Evolutionary conservation across 2,113 vertebrate genomes (phyloP).

Genomic region (Hippopotamus amphibius): DNA sequence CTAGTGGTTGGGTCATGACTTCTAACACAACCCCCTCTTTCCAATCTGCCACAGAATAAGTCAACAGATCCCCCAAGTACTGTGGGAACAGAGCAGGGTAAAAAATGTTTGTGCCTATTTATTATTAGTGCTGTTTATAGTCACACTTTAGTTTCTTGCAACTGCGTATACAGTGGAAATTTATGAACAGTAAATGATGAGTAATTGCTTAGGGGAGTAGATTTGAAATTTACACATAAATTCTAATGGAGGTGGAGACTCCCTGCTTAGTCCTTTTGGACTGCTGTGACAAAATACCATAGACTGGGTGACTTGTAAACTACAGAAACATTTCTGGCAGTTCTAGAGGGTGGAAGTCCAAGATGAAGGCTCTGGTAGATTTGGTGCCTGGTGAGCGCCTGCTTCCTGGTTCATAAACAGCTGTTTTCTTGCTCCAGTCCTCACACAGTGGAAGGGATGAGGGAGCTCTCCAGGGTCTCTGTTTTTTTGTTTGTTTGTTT

Average conservation of each 20-base stretch:
- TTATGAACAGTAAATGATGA: constrained; percentile 22
- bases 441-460: neutral
- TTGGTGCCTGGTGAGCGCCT: neutral
- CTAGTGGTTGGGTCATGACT: neutral
- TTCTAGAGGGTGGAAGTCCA: neutral
- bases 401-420: neutral
- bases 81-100: neutral
- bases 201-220: neutral
- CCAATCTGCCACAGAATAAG: neutral
- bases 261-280: neutral
- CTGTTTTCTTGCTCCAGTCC: neutral
- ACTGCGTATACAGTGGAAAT: neutral
- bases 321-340: neutral
- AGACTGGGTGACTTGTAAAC: neutral
- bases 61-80: neutral
- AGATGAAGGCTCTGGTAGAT: neutral
- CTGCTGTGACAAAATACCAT: neutral
- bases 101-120: neutral
- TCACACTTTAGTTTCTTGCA: constrained; percentile 41
- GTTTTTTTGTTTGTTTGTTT: neutral
- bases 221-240: neutral
- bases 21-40: constrained; percentile 7
- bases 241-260: neutral
- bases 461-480: neutral
- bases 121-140: constrained; percentile 45